These are phyloP conservation scores for Geotrupes spiniger DNA, from an alignment of 2,888 invertebrate genomes.

Conservation along the genomic window DNA sequence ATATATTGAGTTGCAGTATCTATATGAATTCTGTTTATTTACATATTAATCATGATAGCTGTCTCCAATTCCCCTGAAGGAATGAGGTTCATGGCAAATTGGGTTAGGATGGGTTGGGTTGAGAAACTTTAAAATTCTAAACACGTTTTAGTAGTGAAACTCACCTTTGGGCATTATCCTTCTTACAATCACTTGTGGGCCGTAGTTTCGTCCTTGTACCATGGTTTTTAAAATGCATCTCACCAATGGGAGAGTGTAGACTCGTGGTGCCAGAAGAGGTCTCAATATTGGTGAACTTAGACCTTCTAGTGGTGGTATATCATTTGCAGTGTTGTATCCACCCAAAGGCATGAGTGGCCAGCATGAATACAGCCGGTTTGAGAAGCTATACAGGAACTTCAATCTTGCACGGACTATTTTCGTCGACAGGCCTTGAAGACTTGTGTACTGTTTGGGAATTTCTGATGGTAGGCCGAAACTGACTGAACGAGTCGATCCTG, in stretches of 20 bases:
- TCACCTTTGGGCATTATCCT: conserved; percentile 56
- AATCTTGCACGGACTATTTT: conserved; percentile 56
- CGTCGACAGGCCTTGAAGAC: conserved; percentile 53
- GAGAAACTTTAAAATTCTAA: no score
- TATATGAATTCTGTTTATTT: no score
- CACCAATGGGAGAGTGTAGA: conserved; percentile 62
- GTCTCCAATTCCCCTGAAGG: no score
- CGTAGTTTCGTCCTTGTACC: conserved; percentile 65
- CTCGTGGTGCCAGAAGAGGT: conserved; percentile 56
- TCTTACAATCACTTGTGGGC: conserved; percentile 63
- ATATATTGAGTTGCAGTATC: no score
- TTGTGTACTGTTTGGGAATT: conserved; percentile 58
- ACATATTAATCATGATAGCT: no score
- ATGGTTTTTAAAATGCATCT: conserved; percentile 63
- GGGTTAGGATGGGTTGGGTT: no score
- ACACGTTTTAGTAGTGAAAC: no score
- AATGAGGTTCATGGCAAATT: not conserved
- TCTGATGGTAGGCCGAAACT: conserved; percentile 55
- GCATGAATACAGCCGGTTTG: conserved; percentile 60
- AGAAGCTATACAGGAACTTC: conserved; percentile 59
- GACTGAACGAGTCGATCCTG: conserved; percentile 53
- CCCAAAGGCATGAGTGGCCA: conserved; percentile 57
- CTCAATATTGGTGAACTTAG: conserved; percentile 52
- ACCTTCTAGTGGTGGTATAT: conserved; percentile 48
- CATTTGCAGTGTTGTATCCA: conserved; percentile 47